phyloP scores from a whole-genome alignment of 2,113 vertebrate species.

The Sylvietta virens region DNA sequence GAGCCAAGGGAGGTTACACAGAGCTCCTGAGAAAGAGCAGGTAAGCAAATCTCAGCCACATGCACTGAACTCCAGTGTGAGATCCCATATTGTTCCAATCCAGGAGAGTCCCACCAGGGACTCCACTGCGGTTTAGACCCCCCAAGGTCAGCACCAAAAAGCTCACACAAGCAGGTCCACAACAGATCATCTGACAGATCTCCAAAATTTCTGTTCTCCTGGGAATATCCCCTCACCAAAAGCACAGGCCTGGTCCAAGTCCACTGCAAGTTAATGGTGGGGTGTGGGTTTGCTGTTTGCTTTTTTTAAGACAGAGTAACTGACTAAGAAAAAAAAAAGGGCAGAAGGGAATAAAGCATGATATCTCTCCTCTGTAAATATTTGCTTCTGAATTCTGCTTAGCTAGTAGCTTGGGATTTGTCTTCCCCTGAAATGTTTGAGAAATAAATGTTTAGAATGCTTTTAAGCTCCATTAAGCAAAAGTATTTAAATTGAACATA shows the following conservation, averaged over 20 bases:
- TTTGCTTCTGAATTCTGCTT: neutral
- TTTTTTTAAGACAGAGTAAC: neutral
- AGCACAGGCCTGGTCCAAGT: neutral
- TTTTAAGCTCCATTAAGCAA: neutral
- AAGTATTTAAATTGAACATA: neutral
- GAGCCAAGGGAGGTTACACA: neutral
- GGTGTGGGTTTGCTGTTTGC: too few relatives aligned
- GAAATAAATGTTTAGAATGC: neutral
- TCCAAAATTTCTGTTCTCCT: neutral
- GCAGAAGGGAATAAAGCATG: neutral
- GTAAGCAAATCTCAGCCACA: neutral
- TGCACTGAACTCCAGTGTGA: neutral
- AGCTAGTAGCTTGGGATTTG: neutral
- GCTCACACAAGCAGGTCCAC: neutral
- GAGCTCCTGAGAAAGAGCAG: neutral
- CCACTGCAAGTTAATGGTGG: neutral
- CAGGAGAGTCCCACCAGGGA: neutral
- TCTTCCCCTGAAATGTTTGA: neutral
- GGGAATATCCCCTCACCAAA: neutral
- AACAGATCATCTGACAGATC: neutral
- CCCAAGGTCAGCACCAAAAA: neutral
- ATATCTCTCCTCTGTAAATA: neutral
- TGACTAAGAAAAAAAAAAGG: neutral
- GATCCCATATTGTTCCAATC: accelerated
- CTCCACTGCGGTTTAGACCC: neutral